Evolutionary conservation across 1,140 invertebrate genomes (phyloP).

Genomic region (Apocrypta bakeri): DNA sequence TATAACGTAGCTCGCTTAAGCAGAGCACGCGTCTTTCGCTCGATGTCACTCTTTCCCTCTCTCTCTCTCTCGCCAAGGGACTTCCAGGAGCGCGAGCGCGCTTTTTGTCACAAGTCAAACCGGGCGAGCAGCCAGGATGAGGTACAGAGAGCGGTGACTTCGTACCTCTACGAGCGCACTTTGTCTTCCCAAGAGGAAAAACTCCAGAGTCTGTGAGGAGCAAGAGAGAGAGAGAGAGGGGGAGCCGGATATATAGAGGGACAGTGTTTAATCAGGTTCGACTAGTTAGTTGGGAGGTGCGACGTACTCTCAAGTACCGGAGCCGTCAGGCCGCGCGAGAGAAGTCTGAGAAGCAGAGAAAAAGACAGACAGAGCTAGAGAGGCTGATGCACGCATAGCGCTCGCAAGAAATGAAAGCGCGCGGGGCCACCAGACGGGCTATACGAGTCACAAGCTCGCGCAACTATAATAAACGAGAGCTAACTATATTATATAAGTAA

Average conservation of each 20-base stretch:
- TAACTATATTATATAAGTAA: neutral
- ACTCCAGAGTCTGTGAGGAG: slow-evolving; percentile 31
- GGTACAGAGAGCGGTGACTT: slow-evolving; percentile 28
- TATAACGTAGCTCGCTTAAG: neutral
- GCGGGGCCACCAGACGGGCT: slow-evolving; percentile 48
- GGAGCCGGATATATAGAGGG: slow-evolving; percentile 60
- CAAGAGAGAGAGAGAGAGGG: slow-evolving; percentile 34
- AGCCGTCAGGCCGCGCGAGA: neutral
- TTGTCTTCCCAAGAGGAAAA: slow-evolving; percentile 36
- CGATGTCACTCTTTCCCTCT: slow-evolving; percentile 1
- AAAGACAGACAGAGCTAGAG: slow-evolving; percentile 56
- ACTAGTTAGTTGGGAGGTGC: slow-evolving; percentile 74
- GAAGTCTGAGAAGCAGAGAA: slow-evolving; percentile 20
- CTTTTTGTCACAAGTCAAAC: slow-evolving; percentile 43
- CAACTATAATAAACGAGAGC: neutral
- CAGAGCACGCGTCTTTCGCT: neutral
- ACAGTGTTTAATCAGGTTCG: slow-evolving; percentile 74
- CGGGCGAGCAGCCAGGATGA: slow-evolving; percentile 29
- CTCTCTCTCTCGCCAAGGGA: slow-evolving; percentile 29
- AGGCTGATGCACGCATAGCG: slow-evolving; percentile 45
- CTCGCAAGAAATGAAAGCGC: slow-evolving; percentile 57
- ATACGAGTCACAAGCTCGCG: neutral
- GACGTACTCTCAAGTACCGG: slow-evolving; percentile 60
- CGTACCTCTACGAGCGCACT: slow-evolving; percentile 18
- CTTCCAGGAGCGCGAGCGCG: slow-evolving; percentile 14